These are phyloP conservation scores for Corythornis cristatus DNA, from an alignment of 2,113 vertebrate species.

Conservation along the genomic window DNA sequence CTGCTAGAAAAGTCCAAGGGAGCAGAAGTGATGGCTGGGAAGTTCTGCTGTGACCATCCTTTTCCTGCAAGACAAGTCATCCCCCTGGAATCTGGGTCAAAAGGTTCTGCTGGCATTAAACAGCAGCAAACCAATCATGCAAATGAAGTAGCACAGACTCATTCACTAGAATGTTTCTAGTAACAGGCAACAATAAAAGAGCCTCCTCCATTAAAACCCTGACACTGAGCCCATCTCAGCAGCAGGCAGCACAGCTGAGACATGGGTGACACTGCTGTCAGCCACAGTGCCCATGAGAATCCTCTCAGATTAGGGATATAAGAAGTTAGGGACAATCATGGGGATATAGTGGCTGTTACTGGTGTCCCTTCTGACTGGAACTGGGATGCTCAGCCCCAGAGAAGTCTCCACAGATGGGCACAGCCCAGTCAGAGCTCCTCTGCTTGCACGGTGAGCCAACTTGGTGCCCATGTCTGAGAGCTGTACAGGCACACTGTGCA, in stretches of 20 bases:
- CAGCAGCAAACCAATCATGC: not conserved
- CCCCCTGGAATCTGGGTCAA: not conserved
- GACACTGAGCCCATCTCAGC: not conserved
- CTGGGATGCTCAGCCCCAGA: not conserved
- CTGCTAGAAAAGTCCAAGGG: not conserved
- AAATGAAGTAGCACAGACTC: not conserved
- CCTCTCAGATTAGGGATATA: not conserved
- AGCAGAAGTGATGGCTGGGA: not conserved
- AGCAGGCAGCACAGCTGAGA: not conserved
- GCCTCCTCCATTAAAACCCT: not conserved
- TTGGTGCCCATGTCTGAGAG: not conserved
- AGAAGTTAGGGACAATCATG: not conserved
- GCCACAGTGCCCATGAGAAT: not conserved
- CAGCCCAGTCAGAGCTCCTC: not conserved
- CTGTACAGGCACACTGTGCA: not conserved
- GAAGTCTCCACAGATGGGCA: not conserved
- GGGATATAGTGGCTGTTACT: not conserved
- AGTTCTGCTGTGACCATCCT: not conserved
- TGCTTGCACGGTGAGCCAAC: not conserved
- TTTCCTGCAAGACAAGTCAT: not conserved
- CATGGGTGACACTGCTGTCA: not conserved
- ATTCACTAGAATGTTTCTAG: not conserved
- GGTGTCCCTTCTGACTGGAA: not conserved
- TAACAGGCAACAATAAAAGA: not conserved
- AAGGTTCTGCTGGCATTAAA: not conserved